Evolutionary conservation across 2,113 vertebrate genomes (phyloP).

Genomic region (Psephotus haematonotus): DNA sequence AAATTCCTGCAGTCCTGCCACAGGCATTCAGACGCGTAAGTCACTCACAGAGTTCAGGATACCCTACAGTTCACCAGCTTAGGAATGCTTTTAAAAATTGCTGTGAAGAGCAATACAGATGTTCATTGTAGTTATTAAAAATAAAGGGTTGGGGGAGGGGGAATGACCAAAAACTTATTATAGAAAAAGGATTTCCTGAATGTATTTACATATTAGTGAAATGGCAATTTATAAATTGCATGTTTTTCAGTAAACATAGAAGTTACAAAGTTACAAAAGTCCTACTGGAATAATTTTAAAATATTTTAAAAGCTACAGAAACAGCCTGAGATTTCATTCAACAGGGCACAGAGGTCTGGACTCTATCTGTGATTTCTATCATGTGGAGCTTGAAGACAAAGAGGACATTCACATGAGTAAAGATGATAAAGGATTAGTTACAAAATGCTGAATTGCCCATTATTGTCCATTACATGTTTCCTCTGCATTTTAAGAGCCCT

Average conservation of each 20-base stretch:
- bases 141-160: not conserved
- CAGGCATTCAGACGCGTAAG: not conserved
- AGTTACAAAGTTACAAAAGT: not conserved
- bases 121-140: not conserved
- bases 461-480: not conserved
- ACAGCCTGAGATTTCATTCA: not conserved
- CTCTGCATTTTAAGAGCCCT: not conserved
- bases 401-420: not conserved
- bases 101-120: not conserved
- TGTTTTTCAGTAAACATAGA: not conserved
- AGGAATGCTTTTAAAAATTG: conserved; percentile 3
- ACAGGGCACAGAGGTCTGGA: not conserved
- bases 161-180: not conserved
- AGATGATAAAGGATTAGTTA: conserved; percentile 27
- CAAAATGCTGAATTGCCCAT: conserved; percentile 6
- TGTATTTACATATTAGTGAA: not conserved
- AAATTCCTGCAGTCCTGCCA: not conserved
- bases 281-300: not conserved
- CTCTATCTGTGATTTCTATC: conserved; percentile 1
- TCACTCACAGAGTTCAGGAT: not conserved
- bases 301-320: not conserved
- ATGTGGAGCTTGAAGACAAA: not conserved
- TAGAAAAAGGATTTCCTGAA: not conserved
- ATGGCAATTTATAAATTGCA: not conserved
- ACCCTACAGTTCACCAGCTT: not conserved